Conservation (phyloP, 2,113 vertebrate species). For the Butorides virescens region DNA sequence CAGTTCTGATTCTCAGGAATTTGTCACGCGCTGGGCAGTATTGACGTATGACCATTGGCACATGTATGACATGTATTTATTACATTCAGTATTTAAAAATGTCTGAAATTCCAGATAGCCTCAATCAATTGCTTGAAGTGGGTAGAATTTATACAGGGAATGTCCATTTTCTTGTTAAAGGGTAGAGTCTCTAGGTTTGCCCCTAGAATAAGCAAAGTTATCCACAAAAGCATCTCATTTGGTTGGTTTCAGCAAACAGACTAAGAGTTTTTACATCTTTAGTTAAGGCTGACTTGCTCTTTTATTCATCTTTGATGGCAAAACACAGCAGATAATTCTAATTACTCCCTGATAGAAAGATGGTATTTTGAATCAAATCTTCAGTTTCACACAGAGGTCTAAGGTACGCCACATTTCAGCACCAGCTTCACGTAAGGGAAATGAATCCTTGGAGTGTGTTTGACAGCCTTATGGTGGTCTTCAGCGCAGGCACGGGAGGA, state of each 20-base stretch:
- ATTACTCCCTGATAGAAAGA: not conserved
- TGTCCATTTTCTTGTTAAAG: not conserved
- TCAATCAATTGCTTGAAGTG: not conserved
- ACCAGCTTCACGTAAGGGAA: not conserved
- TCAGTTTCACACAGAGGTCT: not conserved
- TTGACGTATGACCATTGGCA: not conserved
- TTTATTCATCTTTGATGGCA: not conserved
- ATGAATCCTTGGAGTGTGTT: not conserved
- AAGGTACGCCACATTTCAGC: not conserved
- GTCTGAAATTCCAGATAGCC: not conserved
- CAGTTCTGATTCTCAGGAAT: not conserved
- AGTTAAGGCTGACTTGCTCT: not conserved
- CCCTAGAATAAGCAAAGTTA: not conserved
- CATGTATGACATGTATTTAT: not conserved
- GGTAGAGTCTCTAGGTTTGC: not conserved
- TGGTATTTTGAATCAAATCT: not conserved
- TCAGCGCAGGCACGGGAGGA: not conserved
- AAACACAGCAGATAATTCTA: not conserved
- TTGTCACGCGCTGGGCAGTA: not conserved
- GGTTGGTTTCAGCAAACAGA: not conserved
- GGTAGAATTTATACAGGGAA: not conserved
- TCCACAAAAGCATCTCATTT: not conserved
- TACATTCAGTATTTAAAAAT: not conserved
- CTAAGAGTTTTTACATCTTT: not conserved
- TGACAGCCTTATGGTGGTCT: not conserved